Percentiles rank a stretch among this genome's conserved stretches.
Conservation (phyloP, 1,140 invertebrate genomes). For the Platyscapa corneri region DNA sequence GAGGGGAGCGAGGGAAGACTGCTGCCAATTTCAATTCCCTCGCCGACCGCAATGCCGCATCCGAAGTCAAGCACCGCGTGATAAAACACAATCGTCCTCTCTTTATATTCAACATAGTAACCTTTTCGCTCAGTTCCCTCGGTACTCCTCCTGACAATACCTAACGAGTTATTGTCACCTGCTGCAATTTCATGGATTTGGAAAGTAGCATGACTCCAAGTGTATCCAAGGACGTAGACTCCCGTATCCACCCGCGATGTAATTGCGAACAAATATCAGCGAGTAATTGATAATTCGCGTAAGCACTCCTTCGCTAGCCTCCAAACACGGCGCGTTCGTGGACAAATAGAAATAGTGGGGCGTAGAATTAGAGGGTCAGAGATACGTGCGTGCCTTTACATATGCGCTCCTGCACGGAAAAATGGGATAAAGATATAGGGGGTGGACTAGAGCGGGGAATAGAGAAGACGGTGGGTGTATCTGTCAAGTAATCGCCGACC, state of each 20-base stretch:
- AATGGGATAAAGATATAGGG: constrained; percentile 22
- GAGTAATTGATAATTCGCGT: constrained; percentile 46
- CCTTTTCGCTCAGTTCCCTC: not conserved
- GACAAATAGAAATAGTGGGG: constrained; percentile 34
- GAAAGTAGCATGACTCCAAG: not conserved
- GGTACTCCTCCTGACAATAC: not conserved
- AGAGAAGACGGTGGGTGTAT: constrained; percentile 27
- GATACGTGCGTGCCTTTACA: not conserved
- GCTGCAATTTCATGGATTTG: not conserved
- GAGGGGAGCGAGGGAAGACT: not conserved
- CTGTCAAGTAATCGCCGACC: constrained; percentile 50
- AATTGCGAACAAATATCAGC: constrained; percentile 51
- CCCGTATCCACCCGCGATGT: not conserved
- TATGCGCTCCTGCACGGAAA: no score
- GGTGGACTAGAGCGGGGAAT: not conserved
- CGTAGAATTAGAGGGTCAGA: constrained; percentile 41
- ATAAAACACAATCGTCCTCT: constrained; percentile 43
- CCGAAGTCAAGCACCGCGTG: not conserved
- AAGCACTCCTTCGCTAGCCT: not conserved
- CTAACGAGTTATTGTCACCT: constrained; percentile 51
- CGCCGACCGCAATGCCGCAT: not conserved
- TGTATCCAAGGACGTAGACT: not conserved
- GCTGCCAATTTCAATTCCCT: constrained; percentile 26
- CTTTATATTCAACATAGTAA: not conserved
- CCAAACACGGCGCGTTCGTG: not conserved